phyloP scores from a whole-genome alignment of 1,140 invertebrate genomes.

The Drosophila nigrodunni region DNA sequence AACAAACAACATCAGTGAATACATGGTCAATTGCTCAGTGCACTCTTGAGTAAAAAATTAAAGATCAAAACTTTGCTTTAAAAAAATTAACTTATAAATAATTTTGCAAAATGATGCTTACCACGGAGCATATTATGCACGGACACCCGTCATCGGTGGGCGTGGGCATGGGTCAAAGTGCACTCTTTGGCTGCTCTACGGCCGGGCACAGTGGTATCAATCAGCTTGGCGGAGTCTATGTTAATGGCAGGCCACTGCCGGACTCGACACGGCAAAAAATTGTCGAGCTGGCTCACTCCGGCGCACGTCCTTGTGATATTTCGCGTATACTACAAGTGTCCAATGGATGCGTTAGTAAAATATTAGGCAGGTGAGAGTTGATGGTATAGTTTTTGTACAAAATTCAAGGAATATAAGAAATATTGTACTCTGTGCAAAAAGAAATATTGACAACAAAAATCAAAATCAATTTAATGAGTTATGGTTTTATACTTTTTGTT shows the following conservation, averaged over 20 bases:
- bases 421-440: no score
- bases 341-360: slow-evolving; percentile 98
- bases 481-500: no score
- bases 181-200: slow-evolving; percentile 90
- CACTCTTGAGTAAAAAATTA: background rate
- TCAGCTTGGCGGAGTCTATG: slow-evolving; percentile 99
- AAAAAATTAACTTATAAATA: background rate
- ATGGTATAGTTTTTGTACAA: background rate
- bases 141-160: slow-evolving; percentile 84
- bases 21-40: slow-evolving; percentile 6
- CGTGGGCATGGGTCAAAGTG: slow-evolving; percentile 85
- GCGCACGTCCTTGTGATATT: slow-evolving; percentile 98
- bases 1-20: background rate
- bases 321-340: slow-evolving; percentile 98
- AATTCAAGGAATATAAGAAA: no score
- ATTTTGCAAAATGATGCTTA: slow-evolving; percentile 71
- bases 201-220: slow-evolving; percentile 98
- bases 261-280: slow-evolving; percentile 99
- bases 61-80: background rate
- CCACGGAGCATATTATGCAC: slow-evolving; percentile 84
- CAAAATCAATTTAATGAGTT: no score
- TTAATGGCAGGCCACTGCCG: slow-evolving; percentile 98
- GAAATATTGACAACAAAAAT: no score
- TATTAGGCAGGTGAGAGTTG: slow-evolving; percentile 93
- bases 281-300: slow-evolving; percentile 98